These are phyloP conservation scores for Eleutherodactylus coqui DNA, from an alignment of 2,797 vertebrate species.

Conservation along the genomic window DNA sequence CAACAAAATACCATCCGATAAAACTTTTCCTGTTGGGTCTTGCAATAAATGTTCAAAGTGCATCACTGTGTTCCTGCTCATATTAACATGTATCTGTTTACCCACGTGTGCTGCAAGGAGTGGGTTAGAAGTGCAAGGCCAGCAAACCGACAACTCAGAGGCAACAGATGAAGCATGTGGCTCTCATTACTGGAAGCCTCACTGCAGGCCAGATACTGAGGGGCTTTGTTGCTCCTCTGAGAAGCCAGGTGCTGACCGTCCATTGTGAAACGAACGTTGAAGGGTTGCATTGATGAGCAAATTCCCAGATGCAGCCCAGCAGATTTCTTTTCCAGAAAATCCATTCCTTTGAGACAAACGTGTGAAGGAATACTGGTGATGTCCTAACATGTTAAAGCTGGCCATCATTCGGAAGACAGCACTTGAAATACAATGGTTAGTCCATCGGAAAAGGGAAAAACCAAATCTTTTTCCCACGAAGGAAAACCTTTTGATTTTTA, in stretches of 20 bases:
- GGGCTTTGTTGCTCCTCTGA: constrained; percentile 11
- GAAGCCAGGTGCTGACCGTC: constrained; percentile 31
- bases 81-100: constrained; percentile 10
- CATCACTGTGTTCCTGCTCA: not conserved
- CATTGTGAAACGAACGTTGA: constrained; percentile 18
- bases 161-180: not conserved
- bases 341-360: not conserved
- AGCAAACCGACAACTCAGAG: constrained; percentile 1
- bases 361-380: not conserved
- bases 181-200: constrained; percentile 15
- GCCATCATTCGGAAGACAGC: not conserved
- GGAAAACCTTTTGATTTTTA: not conserved
- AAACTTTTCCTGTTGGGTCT: too few species aligned
- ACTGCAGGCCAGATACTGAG: constrained; percentile 26
- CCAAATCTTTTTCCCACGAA: not conserved
- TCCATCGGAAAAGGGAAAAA: not conserved
- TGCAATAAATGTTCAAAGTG: not conserved
- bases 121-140: constrained; percentile 14
- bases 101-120: not conserved
- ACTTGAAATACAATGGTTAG: not conserved
- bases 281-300: constrained; percentile 15
- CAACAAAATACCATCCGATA: too few species aligned
- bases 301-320: constrained; percentile 11
- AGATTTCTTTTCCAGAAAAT: constrained; percentile 17
- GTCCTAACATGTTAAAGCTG: not conserved